These are phyloP conservation scores for Gallinago stenura DNA, from an alignment of 2,797 vertebrate species.

Conservation along the genomic window DNA sequence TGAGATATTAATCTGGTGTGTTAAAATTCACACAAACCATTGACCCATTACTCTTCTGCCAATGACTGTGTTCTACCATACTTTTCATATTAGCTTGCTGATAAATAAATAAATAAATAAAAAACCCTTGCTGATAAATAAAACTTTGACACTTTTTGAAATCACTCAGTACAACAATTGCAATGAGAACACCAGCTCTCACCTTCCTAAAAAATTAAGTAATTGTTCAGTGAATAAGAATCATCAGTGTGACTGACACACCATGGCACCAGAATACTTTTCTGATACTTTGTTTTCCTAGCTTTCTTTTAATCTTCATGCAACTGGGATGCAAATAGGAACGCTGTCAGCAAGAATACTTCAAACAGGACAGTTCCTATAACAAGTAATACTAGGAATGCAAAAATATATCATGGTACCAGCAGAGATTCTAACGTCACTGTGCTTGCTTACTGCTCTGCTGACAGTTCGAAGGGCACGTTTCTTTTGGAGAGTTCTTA, in stretches of 20 bases:
- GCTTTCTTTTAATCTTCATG: not conserved
- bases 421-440: not conserved
- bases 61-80: not conserved
- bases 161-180: not conserved
- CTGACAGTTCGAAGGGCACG: not conserved
- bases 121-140: not conserved
- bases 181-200: not conserved
- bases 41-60: not conserved
- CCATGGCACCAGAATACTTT: not conserved
- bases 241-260: not conserved
- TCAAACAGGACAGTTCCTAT: not conserved
- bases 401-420: not conserved
- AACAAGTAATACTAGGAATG: not conserved
- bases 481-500: not conserved
- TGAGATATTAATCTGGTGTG: not conserved
- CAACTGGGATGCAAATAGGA: not conserved
- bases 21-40: slow-evolving; percentile 40
- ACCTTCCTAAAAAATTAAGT: not conserved
- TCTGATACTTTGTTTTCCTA: not conserved
- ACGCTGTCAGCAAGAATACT: not conserved
- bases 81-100: not conserved
- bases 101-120: not conserved
- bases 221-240: not conserved
- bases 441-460: not conserved
- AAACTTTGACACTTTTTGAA: not conserved